A percentile compares a stretch with the other conserved stretches of the same genome.
These are phyloP conservation scores for Stichodactyla mertensii DNA, from an alignment of 64 coral and sea anemone genomes.

Conservation along the genomic window DNA sequence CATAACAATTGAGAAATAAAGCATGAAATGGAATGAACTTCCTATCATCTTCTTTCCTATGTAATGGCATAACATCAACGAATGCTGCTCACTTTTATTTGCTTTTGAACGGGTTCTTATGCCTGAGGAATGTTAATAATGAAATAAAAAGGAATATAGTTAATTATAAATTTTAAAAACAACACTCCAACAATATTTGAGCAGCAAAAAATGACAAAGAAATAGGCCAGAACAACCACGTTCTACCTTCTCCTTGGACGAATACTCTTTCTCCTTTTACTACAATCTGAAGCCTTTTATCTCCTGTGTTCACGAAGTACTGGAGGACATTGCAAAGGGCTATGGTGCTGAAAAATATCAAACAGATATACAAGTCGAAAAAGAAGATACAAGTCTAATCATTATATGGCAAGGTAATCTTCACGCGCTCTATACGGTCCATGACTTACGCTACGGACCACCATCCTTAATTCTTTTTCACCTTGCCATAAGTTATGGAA, in stretches of 20 bases:
- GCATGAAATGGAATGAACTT: too few species aligned
- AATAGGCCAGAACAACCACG: not conserved
- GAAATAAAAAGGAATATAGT: not conserved
- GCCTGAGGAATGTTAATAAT: not conserved
- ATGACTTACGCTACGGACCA: too few species aligned
- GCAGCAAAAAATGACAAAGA: not conserved
- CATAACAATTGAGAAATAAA: too few species aligned
- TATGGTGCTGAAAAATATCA: conserved; percentile 56
- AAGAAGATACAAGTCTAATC: too few species aligned
- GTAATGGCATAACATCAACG: not conserved
- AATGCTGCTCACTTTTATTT: conserved; percentile 47
- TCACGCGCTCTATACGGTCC: too few species aligned
- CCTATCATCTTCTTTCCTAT: too few species aligned
- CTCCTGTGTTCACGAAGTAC: conserved; percentile 79
- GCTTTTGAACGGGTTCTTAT: conserved; percentile 88
- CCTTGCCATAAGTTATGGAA: too few species aligned
- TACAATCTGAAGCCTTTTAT: conserved; percentile 86
- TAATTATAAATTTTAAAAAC: not conserved
- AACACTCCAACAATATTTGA: not conserved
- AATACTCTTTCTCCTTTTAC: conserved; percentile 87
- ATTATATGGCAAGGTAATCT: too few species aligned
- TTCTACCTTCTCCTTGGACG: conserved; percentile 79
- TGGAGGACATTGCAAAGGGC: conserved; percentile 86
- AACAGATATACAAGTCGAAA: not conserved
- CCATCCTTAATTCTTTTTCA: too few species aligned